phyloP scores from a whole-genome alignment of 2,888 invertebrate genomes.

The Ormyrus rosae region DNA sequence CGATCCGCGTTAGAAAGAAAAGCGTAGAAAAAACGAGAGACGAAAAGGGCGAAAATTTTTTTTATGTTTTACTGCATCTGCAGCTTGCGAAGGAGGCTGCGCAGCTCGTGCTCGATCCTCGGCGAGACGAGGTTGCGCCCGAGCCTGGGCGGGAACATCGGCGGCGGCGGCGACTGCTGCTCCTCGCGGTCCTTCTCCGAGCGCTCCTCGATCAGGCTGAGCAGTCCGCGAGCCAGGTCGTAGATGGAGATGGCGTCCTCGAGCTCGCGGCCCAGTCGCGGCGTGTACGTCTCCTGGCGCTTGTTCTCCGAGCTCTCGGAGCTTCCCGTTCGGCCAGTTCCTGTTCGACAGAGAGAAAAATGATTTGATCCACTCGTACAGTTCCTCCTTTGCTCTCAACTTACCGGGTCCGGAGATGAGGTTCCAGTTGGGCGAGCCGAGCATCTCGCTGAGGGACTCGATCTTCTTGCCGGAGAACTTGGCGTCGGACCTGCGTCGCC shows the following conservation, averaged over 20 bases:
- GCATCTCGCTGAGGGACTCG: constrained; percentile 71
- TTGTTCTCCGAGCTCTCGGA: constrained; percentile 59
- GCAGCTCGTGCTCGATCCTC: constrained; percentile 66
- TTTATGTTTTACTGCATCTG: constrained; percentile 21
- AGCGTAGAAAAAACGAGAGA: too few relatives aligned
- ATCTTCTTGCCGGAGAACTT: constrained; percentile 68
- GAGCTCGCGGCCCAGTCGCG: constrained; percentile 72
- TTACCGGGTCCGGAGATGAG: constrained; percentile 73
- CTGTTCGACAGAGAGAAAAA: not conserved
- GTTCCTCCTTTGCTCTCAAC: too few relatives aligned
- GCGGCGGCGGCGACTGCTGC: constrained; percentile 63
- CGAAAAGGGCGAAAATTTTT: too few relatives aligned
- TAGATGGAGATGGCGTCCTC: constrained; percentile 64
- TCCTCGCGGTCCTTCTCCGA: constrained; percentile 64
- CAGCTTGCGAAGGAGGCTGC: constrained; percentile 58
- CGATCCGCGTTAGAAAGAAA: too few relatives aligned
- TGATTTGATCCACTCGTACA: not conserved
- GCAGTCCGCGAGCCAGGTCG: constrained; percentile 63
- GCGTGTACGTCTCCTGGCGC: constrained; percentile 73
- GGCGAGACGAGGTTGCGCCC: constrained; percentile 66
- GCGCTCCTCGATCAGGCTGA: constrained; percentile 63
- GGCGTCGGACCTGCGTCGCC: constrained; percentile 75
- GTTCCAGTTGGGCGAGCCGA: constrained; percentile 74
- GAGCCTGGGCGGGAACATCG: constrained; percentile 70
- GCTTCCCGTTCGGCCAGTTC: not conserved